Evolutionary conservation across 2,888 invertebrate genomes (phyloP).

Genomic region (Cremastobaeus sp.): DNA sequence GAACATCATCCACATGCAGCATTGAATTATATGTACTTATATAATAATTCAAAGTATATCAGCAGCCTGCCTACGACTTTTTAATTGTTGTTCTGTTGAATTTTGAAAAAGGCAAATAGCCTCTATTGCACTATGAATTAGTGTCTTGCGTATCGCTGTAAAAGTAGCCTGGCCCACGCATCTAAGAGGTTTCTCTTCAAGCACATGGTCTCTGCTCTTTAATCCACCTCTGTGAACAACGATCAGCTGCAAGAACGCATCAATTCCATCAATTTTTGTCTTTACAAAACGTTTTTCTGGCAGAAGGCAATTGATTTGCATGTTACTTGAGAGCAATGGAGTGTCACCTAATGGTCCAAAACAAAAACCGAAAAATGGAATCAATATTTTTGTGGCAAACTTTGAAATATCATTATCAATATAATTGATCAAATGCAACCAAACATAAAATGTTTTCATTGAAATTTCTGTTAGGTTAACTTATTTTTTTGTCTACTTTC

Average conservation of each 20-base stretch:
- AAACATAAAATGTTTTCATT: conserved; percentile 84
- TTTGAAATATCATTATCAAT: conserved; percentile 80
- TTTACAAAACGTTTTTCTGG: conserved; percentile 73
- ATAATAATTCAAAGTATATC: conserved; percentile 70
- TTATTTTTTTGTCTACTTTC: conserved; percentile 68
- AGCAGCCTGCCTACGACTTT: conserved; percentile 64
- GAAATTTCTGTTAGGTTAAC: conserved; percentile 81
- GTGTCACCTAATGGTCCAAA: conserved; percentile 81
- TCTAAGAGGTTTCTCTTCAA: conserved; percentile 69
- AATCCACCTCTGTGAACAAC: conserved; percentile 64
- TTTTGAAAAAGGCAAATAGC: conserved; percentile 69
- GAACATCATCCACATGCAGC: conserved; percentile 66
- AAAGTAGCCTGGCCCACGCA: conserved; percentile 67
- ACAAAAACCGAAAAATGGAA: conserved; percentile 83
- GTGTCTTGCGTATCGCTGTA: conserved; percentile 67
- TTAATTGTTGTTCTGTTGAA: conserved; percentile 67
- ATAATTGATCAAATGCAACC: conserved; percentile 84
- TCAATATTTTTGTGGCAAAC: conserved; percentile 80
- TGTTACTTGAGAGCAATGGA: conserved; percentile 68
- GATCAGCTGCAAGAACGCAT: conserved; percentile 73
- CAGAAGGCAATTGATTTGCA: conserved; percentile 68
- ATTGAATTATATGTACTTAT: no score
- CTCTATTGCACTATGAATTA: conserved; percentile 74
- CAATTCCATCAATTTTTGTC: conserved; percentile 71
- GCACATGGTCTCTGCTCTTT: conserved; percentile 48